phyloP scores from a whole-genome alignment of 2,113 vertebrate species.

The Laticauda colubrina region DNA sequence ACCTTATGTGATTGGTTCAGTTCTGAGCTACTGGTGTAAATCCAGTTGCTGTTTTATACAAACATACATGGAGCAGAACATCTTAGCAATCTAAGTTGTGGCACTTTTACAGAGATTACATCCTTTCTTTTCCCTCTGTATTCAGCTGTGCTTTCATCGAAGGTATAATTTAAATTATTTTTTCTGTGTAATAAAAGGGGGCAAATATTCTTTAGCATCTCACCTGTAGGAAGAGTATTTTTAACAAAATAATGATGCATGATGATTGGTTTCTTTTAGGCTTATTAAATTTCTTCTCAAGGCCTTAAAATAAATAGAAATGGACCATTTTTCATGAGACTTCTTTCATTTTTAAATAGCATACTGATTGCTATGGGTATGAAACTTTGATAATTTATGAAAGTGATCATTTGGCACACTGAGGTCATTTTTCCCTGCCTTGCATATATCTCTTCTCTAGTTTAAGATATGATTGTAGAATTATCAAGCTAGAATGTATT shows the following conservation, averaged over 20 bases:
- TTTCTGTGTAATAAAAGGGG: neutral
- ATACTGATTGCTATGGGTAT: constrained; percentile 43
- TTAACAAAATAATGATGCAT: neutral
- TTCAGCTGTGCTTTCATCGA: neutral
- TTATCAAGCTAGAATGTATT: neutral
- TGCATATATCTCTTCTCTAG: constrained; percentile 39
- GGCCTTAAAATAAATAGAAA: constrained; percentile 50
- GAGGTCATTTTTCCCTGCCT: constrained; percentile 16
- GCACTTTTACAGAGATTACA: neutral
- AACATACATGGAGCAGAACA: neutral
- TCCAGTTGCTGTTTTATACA: neutral
- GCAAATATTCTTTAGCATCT: neutral
- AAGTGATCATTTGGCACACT: constrained; percentile 46
- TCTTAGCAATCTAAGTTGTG: neutral
- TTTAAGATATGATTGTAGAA: constrained; percentile 46
- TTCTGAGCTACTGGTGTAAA: neutral
- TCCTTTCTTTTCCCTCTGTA: neutral
- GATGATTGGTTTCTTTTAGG: constrained; percentile 61
- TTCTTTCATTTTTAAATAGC: constrained; percentile 61
- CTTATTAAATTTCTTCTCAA: constrained; percentile 63
- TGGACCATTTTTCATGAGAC: constrained; percentile 63
- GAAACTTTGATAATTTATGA: constrained; percentile 57
- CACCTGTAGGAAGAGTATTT: neutral
- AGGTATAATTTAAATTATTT: neutral
- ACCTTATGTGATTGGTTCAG: neutral